Evolutionary conservation across 2,888 invertebrate genomes (phyloP), one percentile per base, ranked within the genome.

Genomic region (Lasioglossum malachurum): DNA sequence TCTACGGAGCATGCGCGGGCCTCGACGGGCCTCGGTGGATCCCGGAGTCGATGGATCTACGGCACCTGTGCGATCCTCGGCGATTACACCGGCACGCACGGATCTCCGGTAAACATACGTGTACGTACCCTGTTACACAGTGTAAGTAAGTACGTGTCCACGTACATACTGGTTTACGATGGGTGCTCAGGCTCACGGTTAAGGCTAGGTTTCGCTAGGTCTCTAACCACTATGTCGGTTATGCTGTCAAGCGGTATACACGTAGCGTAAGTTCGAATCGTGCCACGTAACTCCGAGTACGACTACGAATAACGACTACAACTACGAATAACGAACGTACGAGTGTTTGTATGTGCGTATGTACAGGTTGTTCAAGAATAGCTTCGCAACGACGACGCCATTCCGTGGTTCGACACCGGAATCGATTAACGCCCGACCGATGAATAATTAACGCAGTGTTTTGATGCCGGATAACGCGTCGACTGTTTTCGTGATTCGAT

Each of bases 171-270:
- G 78, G 60, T 84, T 80, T 78, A 87, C 84, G 84, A 90, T 88
- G 90, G 86, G 87, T 84, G 89, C 83, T 35, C 31, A 57, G 23
- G 73, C 57, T 75, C 75, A 86, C 78, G 78, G 88, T 76, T 90
- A 89, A 89, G 89, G 92, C 89, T 91, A 91, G 90, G 92, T 91
- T 89, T 78, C 31, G 75, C 31, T 64, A 19, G 87, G 87, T 89
- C 88, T 91, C 87, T 90, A 86, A 90, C 87, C 86, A 87, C 91
- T 91, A 91, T 89, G 89, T 91, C 92, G 91, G 92, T 91, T 92
- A 91, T 90, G 87, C 88, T 90, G 92, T 83, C 83, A 88, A 92
- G 91, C 91, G 91, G 92, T 92, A 88, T 91, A 87, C 88, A 85
- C 87, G 84, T 88, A 87, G 91, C 89, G 64, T 83, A 64, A 81